Conservation (phyloP, 2,113 vertebrate species). For the Epinephelus lanceolatus region DNA sequence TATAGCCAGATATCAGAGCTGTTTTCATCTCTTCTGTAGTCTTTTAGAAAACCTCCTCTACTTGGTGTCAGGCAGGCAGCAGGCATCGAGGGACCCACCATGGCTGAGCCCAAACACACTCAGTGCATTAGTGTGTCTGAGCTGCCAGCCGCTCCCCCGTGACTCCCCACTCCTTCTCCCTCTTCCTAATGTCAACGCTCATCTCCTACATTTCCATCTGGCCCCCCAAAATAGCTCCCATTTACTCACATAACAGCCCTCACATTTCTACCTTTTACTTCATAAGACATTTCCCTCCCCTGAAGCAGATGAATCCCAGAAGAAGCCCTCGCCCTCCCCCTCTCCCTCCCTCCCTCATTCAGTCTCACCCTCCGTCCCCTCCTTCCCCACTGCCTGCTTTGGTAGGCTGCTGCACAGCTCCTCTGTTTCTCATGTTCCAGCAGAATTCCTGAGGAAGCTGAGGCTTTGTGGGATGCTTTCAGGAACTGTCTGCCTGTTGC, state of each 20-base stretch:
- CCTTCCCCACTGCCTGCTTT: constrained; percentile 16
- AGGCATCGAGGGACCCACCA: constrained; percentile 33
- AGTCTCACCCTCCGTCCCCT: neutral
- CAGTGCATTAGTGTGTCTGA: constrained; percentile 76
- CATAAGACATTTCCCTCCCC: constrained; percentile 75
- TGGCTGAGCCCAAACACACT: constrained; percentile 52
- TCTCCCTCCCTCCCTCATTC: constrained; percentile 30
- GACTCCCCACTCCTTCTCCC: constrained; percentile 53
- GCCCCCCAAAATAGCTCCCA: constrained; percentile 77
- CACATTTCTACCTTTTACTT: constrained; percentile 73
- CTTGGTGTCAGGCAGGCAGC: constrained; percentile 25
- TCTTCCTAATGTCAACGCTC: constrained; percentile 71
- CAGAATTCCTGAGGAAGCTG: constrained; percentile 74
- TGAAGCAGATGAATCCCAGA: constrained; percentile 73
- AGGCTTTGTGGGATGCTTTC: constrained; percentile 76
- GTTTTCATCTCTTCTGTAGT: constrained; percentile 20
- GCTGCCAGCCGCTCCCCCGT: constrained; percentile 65
- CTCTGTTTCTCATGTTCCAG: constrained; percentile 68
- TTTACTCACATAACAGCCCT: constrained; percentile 81
- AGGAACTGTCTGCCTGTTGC: constrained; percentile 78
- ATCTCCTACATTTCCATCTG: constrained; percentile 74
- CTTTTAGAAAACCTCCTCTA: constrained; percentile 19
- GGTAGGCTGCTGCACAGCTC: constrained; percentile 59
- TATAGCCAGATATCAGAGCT: neutral
- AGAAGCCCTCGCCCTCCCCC: constrained; percentile 48